A percentile compares a stretch with the other conserved stretches of the same genome.
Conservation (phyloP, 2,888 invertebrate species). For the Nebria salina region DNA sequence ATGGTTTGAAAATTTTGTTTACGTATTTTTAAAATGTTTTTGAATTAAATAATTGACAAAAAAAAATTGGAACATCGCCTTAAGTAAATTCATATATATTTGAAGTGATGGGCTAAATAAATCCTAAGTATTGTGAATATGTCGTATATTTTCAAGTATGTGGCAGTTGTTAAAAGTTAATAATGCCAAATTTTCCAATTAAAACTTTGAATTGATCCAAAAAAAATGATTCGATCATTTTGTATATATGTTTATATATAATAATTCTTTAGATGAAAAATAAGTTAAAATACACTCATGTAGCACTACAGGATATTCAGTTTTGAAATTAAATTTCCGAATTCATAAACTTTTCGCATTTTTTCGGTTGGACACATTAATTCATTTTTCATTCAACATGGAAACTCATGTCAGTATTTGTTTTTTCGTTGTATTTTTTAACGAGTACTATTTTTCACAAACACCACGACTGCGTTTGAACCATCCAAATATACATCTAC, state of each 20-base stretch:
- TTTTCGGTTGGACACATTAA: constrained; percentile 9
- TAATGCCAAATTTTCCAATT: constrained; percentile 17
- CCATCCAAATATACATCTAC: background rate
- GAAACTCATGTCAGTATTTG: constrained; percentile 20
- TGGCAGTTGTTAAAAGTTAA: constrained; percentile 20
- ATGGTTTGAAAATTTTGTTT: too few relatives aligned
- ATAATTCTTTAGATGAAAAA: background rate
- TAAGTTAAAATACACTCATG: background rate
- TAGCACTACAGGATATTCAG: constrained; percentile 12
- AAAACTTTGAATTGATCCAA: background rate
- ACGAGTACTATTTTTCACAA: constrained; percentile 13
- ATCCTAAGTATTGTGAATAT: background rate
- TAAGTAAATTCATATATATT: background rate
- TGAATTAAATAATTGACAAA: too few relatives aligned
- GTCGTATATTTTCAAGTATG: background rate
- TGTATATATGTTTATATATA: background rate
- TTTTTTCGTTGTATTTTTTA: constrained; percentile 17
- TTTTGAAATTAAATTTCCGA: constrained; percentile 28
- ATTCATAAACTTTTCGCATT: constrained; percentile 34
- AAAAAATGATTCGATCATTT: background rate
- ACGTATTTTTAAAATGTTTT: too few relatives aligned
- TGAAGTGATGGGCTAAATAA: background rate
- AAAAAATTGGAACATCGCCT: background rate
- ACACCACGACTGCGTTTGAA: background rate
- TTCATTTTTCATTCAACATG: constrained; percentile 31